Evolutionary conservation across 2,113 vertebrate genomes (phyloP), one percentile per base, ranked within the genome.

Genomic region (Petrocephalus microphthalmus): DNA sequence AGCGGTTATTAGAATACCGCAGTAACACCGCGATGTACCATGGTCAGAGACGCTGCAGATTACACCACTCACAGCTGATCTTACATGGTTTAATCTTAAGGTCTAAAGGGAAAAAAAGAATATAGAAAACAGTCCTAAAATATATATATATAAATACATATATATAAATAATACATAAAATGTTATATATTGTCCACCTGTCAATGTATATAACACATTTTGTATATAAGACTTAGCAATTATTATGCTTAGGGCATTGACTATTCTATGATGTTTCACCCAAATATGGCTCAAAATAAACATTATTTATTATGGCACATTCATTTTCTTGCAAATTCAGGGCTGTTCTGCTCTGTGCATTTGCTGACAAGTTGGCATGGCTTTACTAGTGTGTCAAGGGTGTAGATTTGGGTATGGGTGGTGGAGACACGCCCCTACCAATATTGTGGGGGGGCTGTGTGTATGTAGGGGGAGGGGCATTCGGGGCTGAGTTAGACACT

Each of bases 191-290:
- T 52, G 82, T 84, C 82, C 37, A 47, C 60, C 57, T 74, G 64
- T 71, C 33, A 33, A 71, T 92, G 89, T 91, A 92, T 42, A 92
- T 90, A 90, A 22, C 74, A 60, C 19, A 37, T 81, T 82, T 89
- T 82, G 33, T 81, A 88, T 87, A 78, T 84, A 87, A 20, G 49
- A 45, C 15, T 42, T 45, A 45, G 42, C 11, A 47, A 2, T 64
- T 37, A 37, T 22, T 47, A 67, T 56, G 6, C 22, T 64, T 71
- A 51, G 57, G 57, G 3, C 22, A 49, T 67, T 60, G 25, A 42
- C 37, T 20, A 49, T 87, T 84, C 47, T 52, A 81, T 42, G 17
- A 83, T 33, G 2, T 49, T 7, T 49, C 1, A 84, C 7, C 49
- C 49, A 49, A 49, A 45, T 84, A 51, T 84, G 81, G 45, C 37